Conservation (phyloP, 2,888 invertebrate species). For the Cantharis lateralis region DNA sequence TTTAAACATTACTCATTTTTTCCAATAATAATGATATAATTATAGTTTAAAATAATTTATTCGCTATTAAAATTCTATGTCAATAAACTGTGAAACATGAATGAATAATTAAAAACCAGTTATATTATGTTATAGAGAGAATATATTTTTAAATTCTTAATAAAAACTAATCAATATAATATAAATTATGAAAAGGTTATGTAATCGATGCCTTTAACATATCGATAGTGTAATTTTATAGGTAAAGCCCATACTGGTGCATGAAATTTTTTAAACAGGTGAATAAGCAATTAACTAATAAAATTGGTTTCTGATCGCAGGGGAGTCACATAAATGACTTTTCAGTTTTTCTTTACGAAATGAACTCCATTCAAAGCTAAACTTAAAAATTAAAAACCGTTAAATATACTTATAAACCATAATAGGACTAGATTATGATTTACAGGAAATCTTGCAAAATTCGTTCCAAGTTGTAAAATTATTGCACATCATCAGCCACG, state of each 20-base stretch:
- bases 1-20: neutral
- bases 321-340: neutral
- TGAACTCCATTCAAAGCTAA: neutral
- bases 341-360: neutral
- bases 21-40: neutral
- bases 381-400: neutral
- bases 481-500: neutral
- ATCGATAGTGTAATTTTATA: neutral
- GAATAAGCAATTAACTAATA: neutral
- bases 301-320: too few relatives aligned
- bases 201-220: neutral
- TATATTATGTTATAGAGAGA: neutral
- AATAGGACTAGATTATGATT: neutral
- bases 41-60: neutral
- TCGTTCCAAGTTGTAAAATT: too few relatives aligned
- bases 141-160: neutral
- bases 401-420: neutral
- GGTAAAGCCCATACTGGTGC: neutral
- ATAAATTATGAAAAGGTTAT: neutral
- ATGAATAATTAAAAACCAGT: neutral
- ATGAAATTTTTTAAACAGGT: neutral
- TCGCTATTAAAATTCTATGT: neutral
- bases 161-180: neutral
- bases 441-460: neutral
- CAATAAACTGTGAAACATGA: neutral